phyloP scores from a whole-genome alignment of 2,888 invertebrate genomes.

The Elysia crispata region DNA sequence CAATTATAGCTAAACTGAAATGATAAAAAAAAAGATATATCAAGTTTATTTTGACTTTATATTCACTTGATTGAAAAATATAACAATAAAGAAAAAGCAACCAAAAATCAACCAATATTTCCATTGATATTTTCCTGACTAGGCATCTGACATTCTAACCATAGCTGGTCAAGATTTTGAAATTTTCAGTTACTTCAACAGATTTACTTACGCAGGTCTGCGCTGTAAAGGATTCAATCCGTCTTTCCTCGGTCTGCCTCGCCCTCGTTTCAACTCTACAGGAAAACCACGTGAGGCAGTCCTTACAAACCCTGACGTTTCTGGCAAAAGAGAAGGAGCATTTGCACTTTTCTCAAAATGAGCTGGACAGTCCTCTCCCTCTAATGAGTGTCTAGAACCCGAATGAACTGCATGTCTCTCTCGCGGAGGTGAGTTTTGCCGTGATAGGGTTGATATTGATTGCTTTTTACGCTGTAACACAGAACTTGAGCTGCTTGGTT shows the following conservation, averaged over 20 bases:
- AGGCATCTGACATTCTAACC: no score
- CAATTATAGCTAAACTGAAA: no score
- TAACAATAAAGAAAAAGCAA: no score
- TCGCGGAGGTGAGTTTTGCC: not conserved
- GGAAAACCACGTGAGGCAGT: not conserved
- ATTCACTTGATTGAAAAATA: no score
- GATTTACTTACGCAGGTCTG: conserved; percentile 23
- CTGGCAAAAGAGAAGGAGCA: conserved; percentile 35
- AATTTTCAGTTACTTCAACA: not conserved
- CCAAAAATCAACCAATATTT: no score
- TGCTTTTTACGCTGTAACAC: no score
- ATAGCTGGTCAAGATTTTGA: not conserved
- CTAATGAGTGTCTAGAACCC: not conserved
- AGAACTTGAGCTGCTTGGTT: no score
- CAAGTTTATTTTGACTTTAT: no score
- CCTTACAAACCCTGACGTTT: conserved; percentile 39
- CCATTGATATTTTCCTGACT: no score
- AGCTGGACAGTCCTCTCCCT: not conserved
- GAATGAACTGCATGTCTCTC: conserved; percentile 1
- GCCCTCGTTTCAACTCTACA: conserved; percentile 26
- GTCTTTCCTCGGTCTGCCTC: conserved; percentile 45
- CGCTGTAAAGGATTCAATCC: conserved; percentile 12
- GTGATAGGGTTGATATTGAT: not conserved
- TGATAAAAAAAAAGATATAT: no score
- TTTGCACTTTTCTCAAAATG: not conserved